Base-by-base conservation (phyloP, 2,797 vertebrate genomes). In the Coracias cyanogaster region DNA sequence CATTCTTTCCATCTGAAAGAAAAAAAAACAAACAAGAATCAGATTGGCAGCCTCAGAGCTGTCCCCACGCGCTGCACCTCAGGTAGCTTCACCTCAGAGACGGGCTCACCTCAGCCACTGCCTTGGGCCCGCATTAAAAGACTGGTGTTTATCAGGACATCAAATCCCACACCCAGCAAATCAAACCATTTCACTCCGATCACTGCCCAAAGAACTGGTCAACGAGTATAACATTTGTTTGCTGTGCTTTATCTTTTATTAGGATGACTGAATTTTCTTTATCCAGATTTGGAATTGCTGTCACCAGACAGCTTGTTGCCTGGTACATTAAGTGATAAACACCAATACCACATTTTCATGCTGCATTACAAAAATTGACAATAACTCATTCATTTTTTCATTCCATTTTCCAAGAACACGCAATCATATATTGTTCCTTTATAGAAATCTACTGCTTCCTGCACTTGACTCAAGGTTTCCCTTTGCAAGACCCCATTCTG, bases 1-100 rank as follows among this genome's bases (percentile, higher is more conserved):
- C 99, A 97, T 98, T 99, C 98, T 99, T 99, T 93, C 98, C 96
- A 97, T 99, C 99, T 99, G 95, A 94, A 98, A 98, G 93, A 29
- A 90, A 74, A 70, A 15, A 7, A 57, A 24, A n/a, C 20, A 33
- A 70, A 20, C 29, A 65, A n/a, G 57, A 58, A 66, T 82, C 65
- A 93, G 39, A 76, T 7, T 2, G 3, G 57, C n/a, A 76, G 48
- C 18, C 41, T 49, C n/a, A n/a, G 24, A 35, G 39, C 0, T 45
- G 33, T 18, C 14, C 60, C 33, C 18, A 7, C 0, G 3, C 8
- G 39, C 33, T 31, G 45, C 35, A 25, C 18, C 39, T 69, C 66
- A n/a, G 41, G 2, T 5, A 49, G 48, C 76, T 29, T 55, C 8
- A 3, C 49, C 70, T 64, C 54, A 15, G 39, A 41, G 33, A 72